These are phyloP conservation scores for Conopomorpha cramerella DNA, from an alignment of 1,140 invertebrate species.

Conservation along the genomic window DNA sequence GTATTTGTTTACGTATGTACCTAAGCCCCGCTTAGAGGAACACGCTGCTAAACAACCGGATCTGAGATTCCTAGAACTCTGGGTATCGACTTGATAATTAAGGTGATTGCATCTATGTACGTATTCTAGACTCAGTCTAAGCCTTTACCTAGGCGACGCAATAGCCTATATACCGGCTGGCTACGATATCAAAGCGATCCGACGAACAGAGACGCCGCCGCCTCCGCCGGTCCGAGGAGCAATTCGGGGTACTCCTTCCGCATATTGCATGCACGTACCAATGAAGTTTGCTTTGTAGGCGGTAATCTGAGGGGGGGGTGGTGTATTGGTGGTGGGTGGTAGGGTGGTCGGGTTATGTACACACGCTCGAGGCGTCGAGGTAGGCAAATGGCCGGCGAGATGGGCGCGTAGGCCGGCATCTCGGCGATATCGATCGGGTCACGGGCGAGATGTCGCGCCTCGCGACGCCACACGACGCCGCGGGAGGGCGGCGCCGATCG, in stretches of 20 bases:
- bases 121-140: slow-evolving; percentile 13
- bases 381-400: slow-evolving; percentile 51
- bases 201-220: slow-evolving; percentile 16
- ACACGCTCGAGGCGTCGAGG: slow-evolving; percentile 54
- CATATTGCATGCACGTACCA: slow-evolving; percentile 59
- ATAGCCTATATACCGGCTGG: slow-evolving; percentile 24
- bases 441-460: slow-evolving; percentile 29
- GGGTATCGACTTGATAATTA: slow-evolving; percentile 30
- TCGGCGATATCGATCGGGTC: slow-evolving; percentile 51
- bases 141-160: slow-evolving; percentile 30
- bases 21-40: too few species aligned
- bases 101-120: slow-evolving; percentile 31
- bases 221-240: slow-evolving; percentile 39
- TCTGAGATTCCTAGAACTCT: too few species aligned
- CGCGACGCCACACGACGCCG: slow-evolving; percentile 28
- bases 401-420: slow-evolving; percentile 52
- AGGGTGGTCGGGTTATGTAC: slow-evolving; percentile 51
- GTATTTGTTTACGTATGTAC: too few species aligned
- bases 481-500: too few species aligned
- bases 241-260: slow-evolving; percentile 49
- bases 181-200: slow-evolving; percentile 47
- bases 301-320: slow-evolving; percentile 53
- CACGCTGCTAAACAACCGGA: too few species aligned
- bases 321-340: slow-evolving; percentile 40
- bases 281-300: slow-evolving; percentile 59